These are phyloP conservation scores for Sebastes alutus DNA, from an alignment of 2,797 vertebrate species.

Conservation along the genomic window DNA sequence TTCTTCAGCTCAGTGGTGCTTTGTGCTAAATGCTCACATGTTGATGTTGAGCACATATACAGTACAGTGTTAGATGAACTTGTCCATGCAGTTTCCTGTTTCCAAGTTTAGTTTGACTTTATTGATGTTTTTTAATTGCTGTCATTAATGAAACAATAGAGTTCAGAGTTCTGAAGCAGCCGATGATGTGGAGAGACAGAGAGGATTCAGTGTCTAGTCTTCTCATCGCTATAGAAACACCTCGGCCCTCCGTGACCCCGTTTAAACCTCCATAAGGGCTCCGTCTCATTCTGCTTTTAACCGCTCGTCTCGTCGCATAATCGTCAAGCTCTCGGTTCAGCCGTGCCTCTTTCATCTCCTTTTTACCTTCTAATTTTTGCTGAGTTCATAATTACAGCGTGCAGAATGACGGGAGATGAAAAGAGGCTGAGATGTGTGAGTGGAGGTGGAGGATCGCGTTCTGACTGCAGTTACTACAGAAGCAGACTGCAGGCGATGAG, in stretches of 20 bases:
- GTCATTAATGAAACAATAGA: not conserved
- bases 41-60: too few species aligned
- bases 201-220: not conserved
- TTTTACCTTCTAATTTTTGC: constrained; percentile 26
- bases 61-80: too few species aligned
- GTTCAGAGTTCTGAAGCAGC: not conserved
- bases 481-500: not conserved
- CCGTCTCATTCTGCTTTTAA: constrained; percentile 19
- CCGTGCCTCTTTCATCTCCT: constrained; percentile 19
- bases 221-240: not conserved
- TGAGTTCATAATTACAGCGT: constrained; percentile 38
- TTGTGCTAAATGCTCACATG: too few species aligned
- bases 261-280: constrained; percentile 9
- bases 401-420: constrained; percentile 8
- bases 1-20: too few species aligned
- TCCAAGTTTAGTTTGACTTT: too few species aligned
- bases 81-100: too few species aligned
- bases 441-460: not conserved
- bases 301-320: constrained; percentile 16
- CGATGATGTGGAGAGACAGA: not conserved
- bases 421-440: not conserved
- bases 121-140: not conserved
- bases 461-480: not conserved
- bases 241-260: not conserved
- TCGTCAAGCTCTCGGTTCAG: constrained; percentile 13